Conservation (phyloP, 1,140 invertebrate species). For the Eueides isabella region DNA sequence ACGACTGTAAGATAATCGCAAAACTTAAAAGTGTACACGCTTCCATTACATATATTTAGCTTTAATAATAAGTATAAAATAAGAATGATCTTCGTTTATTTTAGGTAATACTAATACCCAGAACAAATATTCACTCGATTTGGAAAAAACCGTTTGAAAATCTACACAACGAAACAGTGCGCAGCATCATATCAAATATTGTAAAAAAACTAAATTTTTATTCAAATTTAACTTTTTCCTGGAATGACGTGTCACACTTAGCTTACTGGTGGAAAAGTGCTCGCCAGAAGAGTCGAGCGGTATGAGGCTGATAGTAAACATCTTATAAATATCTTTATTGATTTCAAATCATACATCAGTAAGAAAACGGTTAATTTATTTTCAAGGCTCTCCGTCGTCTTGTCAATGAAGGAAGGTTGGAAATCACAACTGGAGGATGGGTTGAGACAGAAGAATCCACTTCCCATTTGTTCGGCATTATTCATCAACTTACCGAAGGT, state of each 20-base stretch:
- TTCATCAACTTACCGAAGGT: conserved; percentile 95
- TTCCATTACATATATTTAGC: too few species aligned
- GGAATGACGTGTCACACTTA: conserved; percentile 96
- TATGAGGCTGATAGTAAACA: conserved; percentile 38
- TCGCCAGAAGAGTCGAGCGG: conserved; percentile 56
- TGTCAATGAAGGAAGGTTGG: conserved; percentile 89
- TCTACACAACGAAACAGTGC: conserved; percentile 57
- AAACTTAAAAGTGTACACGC: too few species aligned
- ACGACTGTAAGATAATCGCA: too few species aligned
- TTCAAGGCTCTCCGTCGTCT: conserved; percentile 84
- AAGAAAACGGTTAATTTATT: conserved; percentile 6
- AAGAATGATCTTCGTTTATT: conserved; percentile 8
- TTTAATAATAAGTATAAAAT: too few species aligned
- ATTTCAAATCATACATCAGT: too few species aligned
- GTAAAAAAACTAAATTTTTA: conserved; percentile 90
- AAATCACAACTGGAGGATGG: conserved; percentile 96
- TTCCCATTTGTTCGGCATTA: conserved; percentile 92
- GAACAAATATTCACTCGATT: conserved; percentile 57
- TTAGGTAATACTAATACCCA: conserved; percentile 66
- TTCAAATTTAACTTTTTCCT: conserved; percentile 93
- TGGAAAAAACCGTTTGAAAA: conserved; percentile 64
- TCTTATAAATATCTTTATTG: too few species aligned
- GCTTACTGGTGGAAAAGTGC: conserved; percentile 93
- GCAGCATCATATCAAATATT: conserved; percentile 84
- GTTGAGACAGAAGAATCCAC: conserved; percentile 97